Evolutionary conservation across 1,140 invertebrate genomes (phyloP).

Genomic region (Drosophila ficusphila): DNA sequence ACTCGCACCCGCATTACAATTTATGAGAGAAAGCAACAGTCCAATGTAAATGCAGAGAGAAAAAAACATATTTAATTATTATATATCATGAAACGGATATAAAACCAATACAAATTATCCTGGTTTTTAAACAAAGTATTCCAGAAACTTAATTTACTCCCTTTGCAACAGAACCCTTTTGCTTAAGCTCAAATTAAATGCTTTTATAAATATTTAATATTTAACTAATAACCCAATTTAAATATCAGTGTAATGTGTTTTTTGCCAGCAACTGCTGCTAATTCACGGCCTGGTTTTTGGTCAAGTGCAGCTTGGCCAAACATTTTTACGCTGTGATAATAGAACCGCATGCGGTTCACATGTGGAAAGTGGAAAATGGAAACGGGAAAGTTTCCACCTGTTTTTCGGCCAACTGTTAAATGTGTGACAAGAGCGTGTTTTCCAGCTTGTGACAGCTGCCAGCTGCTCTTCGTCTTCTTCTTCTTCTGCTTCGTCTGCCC

Average conservation of each 20-base stretch:
- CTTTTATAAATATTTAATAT: too few relatives aligned
- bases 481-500: neutral
- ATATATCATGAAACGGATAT: neutral
- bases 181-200: too few relatives aligned
- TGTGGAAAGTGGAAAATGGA: constrained; percentile 44
- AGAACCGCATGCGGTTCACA: constrained; percentile 42
- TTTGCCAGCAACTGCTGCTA: constrained; percentile 29
- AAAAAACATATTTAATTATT: neutral
- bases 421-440: constrained; percentile 15
- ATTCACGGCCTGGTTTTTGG: constrained; percentile 64
- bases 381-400: constrained; percentile 38
- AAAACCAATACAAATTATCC: too few relatives aligned
- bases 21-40: constrained; percentile 77
- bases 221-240: too few relatives aligned
- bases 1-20: constrained; percentile 61
- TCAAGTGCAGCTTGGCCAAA: constrained; percentile 56
- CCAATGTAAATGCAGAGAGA: constrained; percentile 8
- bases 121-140: too few relatives aligned
- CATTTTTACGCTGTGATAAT: constrained; percentile 38
- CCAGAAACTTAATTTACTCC: too few relatives aligned
- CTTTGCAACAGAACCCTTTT: too few relatives aligned
- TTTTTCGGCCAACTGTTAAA: constrained; percentile 14
- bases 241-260: too few relatives aligned
- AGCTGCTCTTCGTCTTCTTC: constrained; percentile 20
- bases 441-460: constrained; percentile 29